Base-by-base conservation (phyloP, 2,888 invertebrate species). In the Drosophila mercatorum region DNA sequence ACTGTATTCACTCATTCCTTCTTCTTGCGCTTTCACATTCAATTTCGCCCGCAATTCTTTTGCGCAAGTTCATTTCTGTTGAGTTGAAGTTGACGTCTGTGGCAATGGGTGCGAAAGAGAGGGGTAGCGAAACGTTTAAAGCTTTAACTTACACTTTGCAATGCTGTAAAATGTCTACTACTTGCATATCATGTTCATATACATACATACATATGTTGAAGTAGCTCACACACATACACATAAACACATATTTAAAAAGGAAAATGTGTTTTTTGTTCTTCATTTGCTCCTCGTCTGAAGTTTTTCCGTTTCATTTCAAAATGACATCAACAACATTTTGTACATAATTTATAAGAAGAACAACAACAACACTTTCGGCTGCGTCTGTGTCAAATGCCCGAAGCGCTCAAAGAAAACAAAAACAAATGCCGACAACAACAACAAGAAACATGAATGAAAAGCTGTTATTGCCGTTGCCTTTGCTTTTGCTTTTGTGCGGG, bases 321-420 rank as follows among this genome's bases (percentile, higher is more conserved):
- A 72, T 80, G 80, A 75, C 80, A 82, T 74, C 80, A 84, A 82
- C 73, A 81, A 74, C 74, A 76, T 80, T 82, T 78, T 69, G 69
- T 78, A 75, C 78, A 82, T 70, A 78, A 76, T 76, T 78, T 72
- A 80, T 75, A 74, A 66, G 59, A 70, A 58, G 46, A 36, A n/a
- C 43, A 41, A 26, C 5, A 14, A 40, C 43, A 31, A 53, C 2
- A 38, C n/a, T 5, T 26, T 3, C 40, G 40, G 49, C 44, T 60
- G 58, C 38, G 38, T 60, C 55, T 64, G 65, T 63, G 51, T 58
- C 57, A 64, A 72, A 59, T 58, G 58, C 40, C 51, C 26, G 64
- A 57, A 65, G 64, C 59, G 58, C 40, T 49, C 31, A 65, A 53
- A 65, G 52, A 76, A 59, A 75, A 67, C 62, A 59, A 60, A 68